These are phyloP conservation scores for Dynastes grantii DNA, from an alignment of 2,888 invertebrate species.

Conservation along the genomic window DNA sequence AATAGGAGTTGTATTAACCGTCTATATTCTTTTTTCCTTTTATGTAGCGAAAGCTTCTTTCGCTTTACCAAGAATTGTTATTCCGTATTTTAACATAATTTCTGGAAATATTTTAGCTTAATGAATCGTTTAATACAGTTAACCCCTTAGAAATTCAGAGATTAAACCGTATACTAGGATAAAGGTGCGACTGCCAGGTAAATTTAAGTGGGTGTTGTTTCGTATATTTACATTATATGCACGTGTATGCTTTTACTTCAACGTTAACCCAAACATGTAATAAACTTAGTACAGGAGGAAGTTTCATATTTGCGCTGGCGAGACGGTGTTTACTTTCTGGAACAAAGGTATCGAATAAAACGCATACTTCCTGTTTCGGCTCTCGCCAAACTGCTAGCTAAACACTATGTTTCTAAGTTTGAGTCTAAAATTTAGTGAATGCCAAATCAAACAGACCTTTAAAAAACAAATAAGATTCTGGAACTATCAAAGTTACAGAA, in stretches of 20 bases:
- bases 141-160: neutral
- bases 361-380: neutral
- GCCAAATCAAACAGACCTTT: too few species aligned
- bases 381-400: neutral
- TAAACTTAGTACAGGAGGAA: conserved; percentile 6
- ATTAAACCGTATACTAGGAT: neutral
- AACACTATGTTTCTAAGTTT: neutral
- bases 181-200: neutral
- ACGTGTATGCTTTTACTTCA: neutral
- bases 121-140: neutral
- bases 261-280: conserved; percentile 2
- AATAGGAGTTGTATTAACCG: neutral
- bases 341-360: conserved; percentile 17
- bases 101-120: neutral
- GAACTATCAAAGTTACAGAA: too few species aligned
- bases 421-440: too few species aligned
- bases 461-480: too few species aligned
- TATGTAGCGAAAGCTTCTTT: neutral
- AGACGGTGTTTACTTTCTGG: conserved; percentile 2
- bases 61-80: too few species aligned
- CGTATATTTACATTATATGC: conserved; percentile 1
- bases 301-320: conserved; percentile 17
- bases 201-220: neutral
- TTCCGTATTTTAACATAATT: neutral
- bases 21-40: neutral